Evolutionary conservation across 64 coral and sea anemone genomes (phyloP), one percentile per base, ranked within the genome.

Genomic region (Montipora foliosa): DNA sequence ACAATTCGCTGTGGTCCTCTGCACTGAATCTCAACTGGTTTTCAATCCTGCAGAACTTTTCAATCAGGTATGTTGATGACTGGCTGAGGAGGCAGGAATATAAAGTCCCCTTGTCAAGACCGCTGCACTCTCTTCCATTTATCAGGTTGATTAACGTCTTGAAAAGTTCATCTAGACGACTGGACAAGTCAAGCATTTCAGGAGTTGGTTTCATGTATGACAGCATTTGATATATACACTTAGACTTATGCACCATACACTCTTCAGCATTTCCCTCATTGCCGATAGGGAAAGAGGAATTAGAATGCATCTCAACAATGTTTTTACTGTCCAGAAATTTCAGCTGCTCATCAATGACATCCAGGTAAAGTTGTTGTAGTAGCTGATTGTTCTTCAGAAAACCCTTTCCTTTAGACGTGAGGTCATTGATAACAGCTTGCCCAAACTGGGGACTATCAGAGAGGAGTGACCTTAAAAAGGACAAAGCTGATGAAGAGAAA

Each of bases 11-110:
- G 47, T n/a, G 70, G 7, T 15, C 20, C 8, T 67, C 44, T 19
- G 5, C 14, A 19, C 7, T 9, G 47, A 99, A 74, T 87, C 90
- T 74, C 52, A 92, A 53, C 25, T 87, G 93, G 73, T 94, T 99
- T 81, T 99, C 98, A 81, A 99, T 66, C 17, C 85, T 87, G 60
- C 86, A 96, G 76, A 99, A 99, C n/a, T 88, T 94, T 50, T 73
- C 79, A 76, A 99, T 94, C 50, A 99, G 74, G 76, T 82, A 96
- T 19, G 79, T 91, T 83, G 89, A 73, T 45, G 64, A 68, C 68
- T 90, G 87, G n/a, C 77, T 67, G 53, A 99, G 89, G 17, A 99
- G 67, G 46, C 95, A 91, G 17, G 89, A 92, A 82, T 96, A 99
- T 45, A 99, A 79, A 20, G 68, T 92, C 12, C 98, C 94, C 77